Evolutionary conservation across 2,888 invertebrate genomes (phyloP), one percentile per base, ranked within the genome.

Genomic region (Ischnura elegans): DNA sequence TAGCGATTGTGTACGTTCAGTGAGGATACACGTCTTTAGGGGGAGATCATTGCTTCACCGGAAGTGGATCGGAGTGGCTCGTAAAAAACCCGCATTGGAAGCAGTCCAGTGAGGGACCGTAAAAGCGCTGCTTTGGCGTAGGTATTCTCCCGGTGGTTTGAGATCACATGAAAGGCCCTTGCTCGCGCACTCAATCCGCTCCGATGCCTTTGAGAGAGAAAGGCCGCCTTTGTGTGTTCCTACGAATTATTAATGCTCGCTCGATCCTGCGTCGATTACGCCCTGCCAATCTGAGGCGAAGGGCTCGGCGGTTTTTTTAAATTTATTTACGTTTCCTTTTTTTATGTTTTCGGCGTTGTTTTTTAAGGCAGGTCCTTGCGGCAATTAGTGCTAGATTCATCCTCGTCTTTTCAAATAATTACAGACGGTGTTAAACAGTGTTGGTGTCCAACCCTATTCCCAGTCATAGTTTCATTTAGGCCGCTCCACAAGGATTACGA

Each of bases 1-100:
- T 45, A 86, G 86, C 46, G 86, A 86, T 86, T 86, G 86, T 86
- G 86, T 55, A 55, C 51, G 19, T 51, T 3, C 13, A 6, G 51
- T 21, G 19, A 51, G 51, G n/a, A n/a, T n/a, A 87, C 42, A 87
- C 47, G 87, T 87, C 36, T 87, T 87, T 76, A 36, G 16, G 51
- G 55, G 87, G 55, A n/a, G n/a, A 19, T 87, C 87, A 87, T 87
- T 87, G 61, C 55, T n/a, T 90, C 61, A 61, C 36, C 90, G 90
- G 61, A 61, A 61, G 90, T 55, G 61, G 61, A 90, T 86, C 86
- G 86, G 43, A 43, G 86, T 42, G 86, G 86, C n/a, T 61, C 43
- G 90, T 90, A 90, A 25, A 90, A 51, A 66, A 43, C 29, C 76
- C 76, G n/a, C 45, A 43, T 90, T 90, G 90, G 90, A 66, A 90